Conservation (phyloP, 2,888 invertebrate genomes). For the Drosophila macrospina region DNA sequence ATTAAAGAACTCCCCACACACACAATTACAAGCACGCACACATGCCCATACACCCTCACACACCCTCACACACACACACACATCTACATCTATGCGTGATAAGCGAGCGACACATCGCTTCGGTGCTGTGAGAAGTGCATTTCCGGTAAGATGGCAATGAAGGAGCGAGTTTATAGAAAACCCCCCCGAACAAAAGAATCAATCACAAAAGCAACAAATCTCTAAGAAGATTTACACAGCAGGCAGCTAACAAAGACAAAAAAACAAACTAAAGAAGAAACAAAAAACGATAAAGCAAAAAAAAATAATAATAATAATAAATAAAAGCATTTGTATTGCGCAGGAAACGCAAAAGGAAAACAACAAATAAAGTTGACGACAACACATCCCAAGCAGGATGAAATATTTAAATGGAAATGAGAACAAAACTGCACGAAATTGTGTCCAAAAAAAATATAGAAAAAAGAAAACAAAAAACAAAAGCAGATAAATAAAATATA, state of each 20-base stretch:
- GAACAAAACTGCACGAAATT: constrained; percentile 6
- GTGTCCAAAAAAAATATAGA: constrained; percentile 20
- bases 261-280: no score
- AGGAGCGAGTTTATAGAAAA: constrained; percentile 17
- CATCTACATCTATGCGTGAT: neutral
- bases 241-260: constrained; percentile 11
- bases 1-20: no score
- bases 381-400: constrained; percentile 30
- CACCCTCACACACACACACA: neutral
- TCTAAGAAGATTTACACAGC: neutral
- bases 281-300: no score
- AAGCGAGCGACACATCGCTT: constrained; percentile 3
- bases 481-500: no score
- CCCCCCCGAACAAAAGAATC: constrained; percentile 1
- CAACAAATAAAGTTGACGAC: constrained; percentile 4
- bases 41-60: neutral
- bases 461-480: neutral
- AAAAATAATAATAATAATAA: no score
- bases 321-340: constrained; percentile 1
- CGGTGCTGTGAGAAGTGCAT: constrained; percentile 17
- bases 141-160: constrained; percentile 38
- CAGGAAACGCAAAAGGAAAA: neutral
- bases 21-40: neutral
- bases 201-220: neutral
- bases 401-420: constrained; percentile 7